phyloP scores from a whole-genome alignment of 2,113 vertebrate species.

The Paramormyrops kingsleyae region DNA sequence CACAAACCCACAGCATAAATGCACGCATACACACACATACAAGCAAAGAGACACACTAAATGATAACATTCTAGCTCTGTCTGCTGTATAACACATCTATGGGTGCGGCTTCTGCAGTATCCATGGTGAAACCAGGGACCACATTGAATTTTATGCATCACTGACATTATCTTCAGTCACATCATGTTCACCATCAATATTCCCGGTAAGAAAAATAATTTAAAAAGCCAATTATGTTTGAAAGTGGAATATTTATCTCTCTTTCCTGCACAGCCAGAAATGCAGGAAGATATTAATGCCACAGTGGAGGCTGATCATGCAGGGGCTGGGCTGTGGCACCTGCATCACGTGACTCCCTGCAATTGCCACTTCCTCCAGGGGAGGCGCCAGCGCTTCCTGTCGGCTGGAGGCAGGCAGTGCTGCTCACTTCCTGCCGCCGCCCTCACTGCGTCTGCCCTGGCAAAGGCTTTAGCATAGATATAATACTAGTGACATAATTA shows the following conservation, averaged over 20 bases:
- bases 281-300: neutral
- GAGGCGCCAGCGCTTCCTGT: neutral
- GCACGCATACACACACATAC: neutral
- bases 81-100: neutral
- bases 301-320: neutral
- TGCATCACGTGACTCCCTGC: no score
- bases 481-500: neutral
- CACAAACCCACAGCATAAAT: neutral
- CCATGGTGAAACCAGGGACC: neutral
- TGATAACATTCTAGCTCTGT: neutral
- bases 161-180: constrained; percentile 1
- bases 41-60: neutral
- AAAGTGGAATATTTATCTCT: neutral
- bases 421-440: neutral
- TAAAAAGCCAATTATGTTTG: neutral
- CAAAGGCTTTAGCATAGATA: neutral
- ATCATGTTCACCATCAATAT: constrained; percentile 7
- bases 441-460: neutral
- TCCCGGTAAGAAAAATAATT: neutral
- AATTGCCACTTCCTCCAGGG: neutral
- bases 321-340: no score
- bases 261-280: neutral
- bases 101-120: no score
- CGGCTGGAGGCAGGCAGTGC: neutral
- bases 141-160: neutral